Evolutionary conservation across 2,113 vertebrate genomes (phyloP).

Genomic region (Coturnix japonica): DNA sequence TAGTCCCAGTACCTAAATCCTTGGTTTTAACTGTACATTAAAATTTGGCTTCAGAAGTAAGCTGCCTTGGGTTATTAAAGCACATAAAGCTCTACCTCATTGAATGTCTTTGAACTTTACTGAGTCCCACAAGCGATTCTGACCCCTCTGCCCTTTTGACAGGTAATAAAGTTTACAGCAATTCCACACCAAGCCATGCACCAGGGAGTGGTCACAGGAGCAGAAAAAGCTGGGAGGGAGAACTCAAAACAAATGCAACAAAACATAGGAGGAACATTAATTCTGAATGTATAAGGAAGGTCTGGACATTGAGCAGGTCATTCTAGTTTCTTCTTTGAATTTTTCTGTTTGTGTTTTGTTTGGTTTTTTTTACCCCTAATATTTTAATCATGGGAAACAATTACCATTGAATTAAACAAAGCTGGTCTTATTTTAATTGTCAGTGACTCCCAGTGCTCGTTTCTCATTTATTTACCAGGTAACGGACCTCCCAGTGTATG

Average conservation of each 20-base stretch:
- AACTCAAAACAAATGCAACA: constrained; percentile 60
- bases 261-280: constrained; percentile 64
- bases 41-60: constrained; percentile 84
- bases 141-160: constrained; percentile 95
- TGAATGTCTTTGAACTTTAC: constrained; percentile 98
- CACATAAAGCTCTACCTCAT: constrained; percentile 88
- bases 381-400: constrained; percentile 68
- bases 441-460: constrained; percentile 73
- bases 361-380: background rate
- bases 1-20: constrained; percentile 66
- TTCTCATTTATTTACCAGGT: constrained; percentile 87
- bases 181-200: constrained; percentile 98
- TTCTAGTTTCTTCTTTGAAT: constrained; percentile 16
- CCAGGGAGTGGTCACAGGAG: constrained; percentile 85
- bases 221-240: constrained; percentile 79
- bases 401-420: constrained; percentile 75
- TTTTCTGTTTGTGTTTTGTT: background rate
- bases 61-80: constrained; percentile 89
- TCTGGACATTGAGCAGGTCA: background rate
- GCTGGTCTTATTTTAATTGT: constrained; percentile 72
- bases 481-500: constrained; percentile 86
- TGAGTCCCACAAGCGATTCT: constrained; percentile 92
- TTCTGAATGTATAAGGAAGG: constrained; percentile 38
- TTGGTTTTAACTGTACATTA: constrained; percentile 82
- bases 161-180: constrained; percentile 99